Base-by-base conservation (phyloP, 2,888 invertebrate genomes). In the Cylindroiulus punctatus region DNA sequence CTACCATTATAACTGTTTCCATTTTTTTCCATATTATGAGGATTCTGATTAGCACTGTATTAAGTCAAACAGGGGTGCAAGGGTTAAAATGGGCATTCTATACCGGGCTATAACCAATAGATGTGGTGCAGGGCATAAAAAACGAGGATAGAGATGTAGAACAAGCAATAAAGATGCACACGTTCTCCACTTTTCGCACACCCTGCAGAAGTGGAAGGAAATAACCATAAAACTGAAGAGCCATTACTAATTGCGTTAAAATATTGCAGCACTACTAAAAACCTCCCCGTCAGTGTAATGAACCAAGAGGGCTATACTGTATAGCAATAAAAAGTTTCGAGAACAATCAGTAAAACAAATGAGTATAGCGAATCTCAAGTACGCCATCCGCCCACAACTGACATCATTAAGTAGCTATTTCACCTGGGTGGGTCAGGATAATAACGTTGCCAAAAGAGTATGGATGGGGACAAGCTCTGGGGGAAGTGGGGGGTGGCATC, bases 371-470 rank as follows among this genome's bases (percentile, higher is more conserved):
- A 44, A 44, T 44, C 44, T 4, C 17, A 57, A 5, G 22, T 26
- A 8, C 65, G 65, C 65, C 65, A 65, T 26, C 65, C 65, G 65
- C 65, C 65, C 65, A 65, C 65, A 65, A 65, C 26, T 65, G 26
- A 26, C 8, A 65, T 65, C 65, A 65, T 65, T 65, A 65, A 65
- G 65, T 65, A 65, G 65, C 65, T 26, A 65, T 65, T 65, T 65
- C 65, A 65, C 65, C 65, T 65, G 65, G 65, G 65, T 65, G 65
- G 65, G 65, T 65, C 65, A 65, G 65, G 65, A 19, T 65, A 65
- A 65, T 65, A 65, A 65, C 26, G 65, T 65, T 65, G 65, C 65
- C 65, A 65, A 65, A n/a, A 65, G 65, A 65, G n/a, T 26, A n/a
- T 52, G 3, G 52, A 1, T 19, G n/a, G 65, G 65, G 65, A 26